A percentile compares a stretch with the other conserved stretches of the same genome.
Conservation (phyloP, 2,888 invertebrate genomes). For the Sabellastarte sp. region DNA sequence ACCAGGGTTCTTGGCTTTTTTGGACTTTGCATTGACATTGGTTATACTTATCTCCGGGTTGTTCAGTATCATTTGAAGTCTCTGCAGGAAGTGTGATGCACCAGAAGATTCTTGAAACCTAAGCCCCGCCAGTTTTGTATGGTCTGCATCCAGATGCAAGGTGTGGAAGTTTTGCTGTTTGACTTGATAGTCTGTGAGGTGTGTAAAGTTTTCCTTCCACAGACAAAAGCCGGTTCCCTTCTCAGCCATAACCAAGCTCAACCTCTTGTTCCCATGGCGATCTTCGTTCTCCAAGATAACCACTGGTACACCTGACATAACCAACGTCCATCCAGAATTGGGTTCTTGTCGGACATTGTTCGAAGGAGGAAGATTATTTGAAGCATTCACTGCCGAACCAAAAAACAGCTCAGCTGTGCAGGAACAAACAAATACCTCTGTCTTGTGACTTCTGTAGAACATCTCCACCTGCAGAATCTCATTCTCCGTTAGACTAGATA, state of each 20-base stretch:
- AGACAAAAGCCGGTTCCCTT: conserved; percentile 78
- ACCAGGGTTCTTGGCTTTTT: conserved; percentile 42
- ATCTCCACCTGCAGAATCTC: conserved; percentile 54
- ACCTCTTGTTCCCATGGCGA: conserved; percentile 62
- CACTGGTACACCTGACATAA: conserved; percentile 77
- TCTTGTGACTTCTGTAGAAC: conserved; percentile 70
- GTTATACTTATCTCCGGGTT: conserved; percentile 77
- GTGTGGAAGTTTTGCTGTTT: conserved; percentile 69
- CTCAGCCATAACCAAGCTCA: conserved; percentile 74
- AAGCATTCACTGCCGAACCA: conserved; percentile 32
- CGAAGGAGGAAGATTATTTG: neutral
- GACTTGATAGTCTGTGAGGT: conserved; percentile 69
- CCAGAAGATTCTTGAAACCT: conserved; percentile 76
- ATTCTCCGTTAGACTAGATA: conserved; percentile 31
- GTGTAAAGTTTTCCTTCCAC: conserved; percentile 80
- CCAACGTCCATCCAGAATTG: conserved; percentile 69
- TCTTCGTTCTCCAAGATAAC: conserved; percentile 76
- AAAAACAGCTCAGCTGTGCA: conserved; percentile 67
- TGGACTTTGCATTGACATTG: conserved; percentile 60
- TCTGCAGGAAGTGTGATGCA: conserved; percentile 67
- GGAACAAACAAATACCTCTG: conserved; percentile 75
- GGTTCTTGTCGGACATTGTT: neutral
- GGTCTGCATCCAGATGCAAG: conserved; percentile 76
- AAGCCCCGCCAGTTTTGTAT: conserved; percentile 74
- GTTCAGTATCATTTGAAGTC: conserved; percentile 68